phyloP scores from a whole-genome alignment of 2,797 vertebrate genomes.

The Lemur catta region DNA sequence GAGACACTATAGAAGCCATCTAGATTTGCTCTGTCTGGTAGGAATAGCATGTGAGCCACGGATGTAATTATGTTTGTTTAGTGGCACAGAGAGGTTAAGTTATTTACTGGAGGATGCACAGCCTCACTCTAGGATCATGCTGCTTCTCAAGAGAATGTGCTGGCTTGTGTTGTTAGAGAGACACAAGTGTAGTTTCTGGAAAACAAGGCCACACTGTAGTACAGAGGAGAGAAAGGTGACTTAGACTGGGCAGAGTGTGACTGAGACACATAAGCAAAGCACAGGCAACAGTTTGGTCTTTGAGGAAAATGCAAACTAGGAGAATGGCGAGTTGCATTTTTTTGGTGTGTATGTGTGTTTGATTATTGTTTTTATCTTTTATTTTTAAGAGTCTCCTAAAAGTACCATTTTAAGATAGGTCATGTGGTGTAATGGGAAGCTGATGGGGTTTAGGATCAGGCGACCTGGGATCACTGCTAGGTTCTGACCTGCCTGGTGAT shows the following conservation, averaged over 20 bases:
- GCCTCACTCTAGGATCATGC: background rate
- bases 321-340: too few species aligned
- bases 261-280: too few species aligned
- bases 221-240: background rate
- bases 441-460: background rate
- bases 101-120: background rate
- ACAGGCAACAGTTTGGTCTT: background rate
- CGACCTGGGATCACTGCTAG: too few species aligned
- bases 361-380: background rate
- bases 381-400: background rate
- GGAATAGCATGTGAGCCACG: background rate
- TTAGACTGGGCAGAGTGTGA: fast-evolving
- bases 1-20: background rate
- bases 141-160: background rate
- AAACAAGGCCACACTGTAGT: background rate
- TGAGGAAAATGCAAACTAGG: background rate
- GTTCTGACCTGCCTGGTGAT: background rate
- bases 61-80: background rate
- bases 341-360: background rate
- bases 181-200: background rate
- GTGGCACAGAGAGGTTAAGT: background rate
- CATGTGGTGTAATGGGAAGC: background rate
- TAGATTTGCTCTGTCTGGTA: background rate
- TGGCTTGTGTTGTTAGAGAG: background rate
- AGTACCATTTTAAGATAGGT: background rate